Evolutionary conservation across 1,140 invertebrate species (phyloP), one percentile per base, ranked within the genome.

Genomic region (Ganaspis sp.): DNA sequence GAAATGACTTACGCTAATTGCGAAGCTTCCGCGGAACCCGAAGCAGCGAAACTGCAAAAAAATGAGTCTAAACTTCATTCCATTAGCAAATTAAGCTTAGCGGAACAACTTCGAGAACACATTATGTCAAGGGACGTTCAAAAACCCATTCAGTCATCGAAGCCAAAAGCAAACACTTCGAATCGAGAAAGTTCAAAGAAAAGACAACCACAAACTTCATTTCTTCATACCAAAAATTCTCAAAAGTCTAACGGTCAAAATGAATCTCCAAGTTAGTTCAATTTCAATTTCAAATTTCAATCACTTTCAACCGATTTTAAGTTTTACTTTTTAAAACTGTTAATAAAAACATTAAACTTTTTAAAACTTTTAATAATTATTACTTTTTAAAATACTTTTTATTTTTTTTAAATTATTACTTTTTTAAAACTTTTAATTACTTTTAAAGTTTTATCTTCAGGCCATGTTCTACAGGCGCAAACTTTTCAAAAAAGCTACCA

Each of bases 1-100:
- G 84, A 87, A 69, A 88, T 77, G 17, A 81, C 81, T 0, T 90
- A 90, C 21, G 84, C 78, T 26, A 91, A 90, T 81, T 84, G 34
- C 6, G 79, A 78, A 17, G 72, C 17, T 17, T 49, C 45, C 0
- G 11, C 49, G 23, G 21, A 69, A 38, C 12, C 11, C 3, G 42
- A 69, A n/a, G 23, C 23, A 9, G 19, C 23, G 9, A 8, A 34
- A 1, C 23, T 76, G 0, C 0, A 45, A 9, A 85, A 73, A 23
- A 86, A 82, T 37, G 4, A 74, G 0, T 84, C 83, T 0, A 82
- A 77, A 15, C 58, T 86, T 3, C 82, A 83, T 4, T 49, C 74
- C 40, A 53, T 5, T 38, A 53, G 9, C n/a, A 74, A 79, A 1
- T 86, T 85, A 29, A 86, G 73, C 37, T 58, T 89, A 1, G 81